Base-by-base conservation (phyloP, 2,797 vertebrate species). In the Lepidocolaptes lacrymiger region DNA sequence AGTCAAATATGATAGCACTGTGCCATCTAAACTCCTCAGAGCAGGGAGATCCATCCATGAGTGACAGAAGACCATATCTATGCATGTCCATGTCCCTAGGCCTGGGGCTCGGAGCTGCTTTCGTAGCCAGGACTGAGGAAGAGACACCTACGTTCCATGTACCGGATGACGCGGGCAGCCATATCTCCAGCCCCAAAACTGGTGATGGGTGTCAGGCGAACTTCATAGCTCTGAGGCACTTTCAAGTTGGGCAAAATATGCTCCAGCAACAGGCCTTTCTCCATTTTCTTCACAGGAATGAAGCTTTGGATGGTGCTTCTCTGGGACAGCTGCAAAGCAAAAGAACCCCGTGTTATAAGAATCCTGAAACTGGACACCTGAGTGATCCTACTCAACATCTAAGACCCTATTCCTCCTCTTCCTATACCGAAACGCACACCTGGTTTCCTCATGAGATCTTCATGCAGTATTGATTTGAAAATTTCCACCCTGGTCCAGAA, bases 141-240 rank as follows among this genome's bases (percentile, higher is more conserved):
- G 55, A 96, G 93, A 96, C 86, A 98, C 99, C 98, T 98, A 99
- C 99, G 99, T 95, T 99, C 99, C 73, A 98, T 98, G 97, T 99
- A 99, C 97, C 98, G 98, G 96, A 99, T 99, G 97, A 97, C 96
- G 82, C 99, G 98, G 37, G 98, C 98, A 96, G 99, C 95, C 82
- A 97, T 98, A 74, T 99, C 99, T 22, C 99, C 99, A 2, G 97
- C 98, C 96, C 98, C 99, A 64, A 98, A 99, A 96, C 97, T 98
- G 89, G 99, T 99, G 95, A 99, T 98, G 94, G 99, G 99, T 0
- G 98, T 99, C 96, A 99, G 98, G 73, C 98, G 98, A 95, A 99
- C 97, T 97, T 99, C 99, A 10, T 99, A 99, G 94, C 98, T 98
- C 93, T 99, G 97, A 54, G 99, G 99, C 88, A 99, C 99, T 27